A percentile compares a stretch with the other conserved stretches of the same genome.
Evolutionary conservation across 1,140 invertebrate genomes (phyloP).

Genomic region (Drosophila kohkoa): DNA sequence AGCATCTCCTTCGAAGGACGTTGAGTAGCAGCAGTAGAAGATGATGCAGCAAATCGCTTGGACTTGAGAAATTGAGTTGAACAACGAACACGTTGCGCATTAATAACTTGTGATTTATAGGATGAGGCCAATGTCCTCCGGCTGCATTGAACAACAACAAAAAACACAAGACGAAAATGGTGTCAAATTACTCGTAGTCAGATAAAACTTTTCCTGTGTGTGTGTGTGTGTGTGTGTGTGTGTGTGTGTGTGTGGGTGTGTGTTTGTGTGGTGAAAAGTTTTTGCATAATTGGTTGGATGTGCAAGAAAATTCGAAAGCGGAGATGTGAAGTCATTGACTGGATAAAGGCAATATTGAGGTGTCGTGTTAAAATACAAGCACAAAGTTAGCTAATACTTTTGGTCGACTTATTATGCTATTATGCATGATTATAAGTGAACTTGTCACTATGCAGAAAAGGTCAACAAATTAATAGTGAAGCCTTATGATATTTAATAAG

Average conservation of each 20-base stretch:
- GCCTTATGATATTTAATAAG: too few relatives aligned
- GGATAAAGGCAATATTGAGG: slow-evolving; percentile 12
- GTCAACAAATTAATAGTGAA: too few relatives aligned
- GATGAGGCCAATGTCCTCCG: not conserved
- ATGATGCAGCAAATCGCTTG: slow-evolving; percentile 40
- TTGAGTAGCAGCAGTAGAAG: slow-evolving; percentile 1
- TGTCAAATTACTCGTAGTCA: slow-evolving; percentile 65
- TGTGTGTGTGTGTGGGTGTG: slow-evolving; percentile 1
- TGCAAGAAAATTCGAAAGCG: slow-evolving; percentile 48
- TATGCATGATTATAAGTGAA: not conserved
- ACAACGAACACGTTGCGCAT: slow-evolving; percentile 63
- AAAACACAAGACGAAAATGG: slow-evolving; percentile 22
- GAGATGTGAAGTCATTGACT: slow-evolving; percentile 18
- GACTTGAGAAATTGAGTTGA: slow-evolving; percentile 54
- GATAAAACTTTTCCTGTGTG: slow-evolving; percentile 57
- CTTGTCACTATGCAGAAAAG: too few relatives aligned
- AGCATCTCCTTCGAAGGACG: too few relatives aligned
- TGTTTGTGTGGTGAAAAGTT: slow-evolving; percentile 43
- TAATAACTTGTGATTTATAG: slow-evolving; percentile 78
- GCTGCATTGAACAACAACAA: not conserved
- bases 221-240: slow-evolving; percentile 8
- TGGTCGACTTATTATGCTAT: not conserved
- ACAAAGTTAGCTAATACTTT: slow-evolving; percentile 9
- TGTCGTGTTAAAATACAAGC: slow-evolving; percentile 7
- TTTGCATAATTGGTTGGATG: slow-evolving; percentile 56